A percentile compares a stretch with the other conserved stretches of the same genome.
Conservation (phyloP, 1,140 invertebrate species). For the Brachionus paranguensis region DNA sequence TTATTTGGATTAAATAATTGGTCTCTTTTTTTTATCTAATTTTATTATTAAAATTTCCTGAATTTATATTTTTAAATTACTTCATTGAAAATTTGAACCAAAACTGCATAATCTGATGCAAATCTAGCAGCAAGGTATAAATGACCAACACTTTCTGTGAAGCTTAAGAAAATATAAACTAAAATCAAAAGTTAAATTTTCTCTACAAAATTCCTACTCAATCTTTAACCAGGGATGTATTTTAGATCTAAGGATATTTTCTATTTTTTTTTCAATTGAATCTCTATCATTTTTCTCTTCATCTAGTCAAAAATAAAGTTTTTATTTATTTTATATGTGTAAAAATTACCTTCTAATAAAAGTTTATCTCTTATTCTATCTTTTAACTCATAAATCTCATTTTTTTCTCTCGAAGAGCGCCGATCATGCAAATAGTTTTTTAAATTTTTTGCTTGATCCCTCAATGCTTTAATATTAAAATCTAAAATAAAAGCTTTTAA, state of each 20-base stretch:
- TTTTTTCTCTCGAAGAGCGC: background rate
- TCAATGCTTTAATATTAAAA: background rate
- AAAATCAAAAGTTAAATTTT: background rate
- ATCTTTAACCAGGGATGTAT: slow-evolving; percentile 24
- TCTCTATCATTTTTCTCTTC: background rate
- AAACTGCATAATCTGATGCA: slow-evolving; percentile 29
- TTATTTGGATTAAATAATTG: background rate
- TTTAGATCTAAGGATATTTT: slow-evolving; percentile 13
- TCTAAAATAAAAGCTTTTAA: background rate
- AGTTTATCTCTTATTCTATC: background rate
- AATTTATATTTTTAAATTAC: background rate
- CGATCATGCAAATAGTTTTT: background rate
- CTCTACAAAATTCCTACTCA: background rate
- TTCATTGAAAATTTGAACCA: slow-evolving; percentile 14
- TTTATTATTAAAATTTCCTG: slow-evolving; percentile 6
- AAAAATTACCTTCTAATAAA: background rate
- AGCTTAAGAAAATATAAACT: background rate
- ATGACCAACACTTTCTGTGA: background rate
- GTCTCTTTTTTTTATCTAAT: slow-evolving; percentile 36
- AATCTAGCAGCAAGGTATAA: slow-evolving; percentile 14
- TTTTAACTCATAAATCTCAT: slow-evolving; percentile 2
- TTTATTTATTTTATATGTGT: background rate
- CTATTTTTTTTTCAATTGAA: background rate
- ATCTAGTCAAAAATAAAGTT: background rate
- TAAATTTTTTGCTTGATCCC: background rate